These are phyloP conservation scores for Gymnopithys bicolor DNA, from an alignment of 2,797 vertebrate genomes.

Conservation along the genomic window DNA sequence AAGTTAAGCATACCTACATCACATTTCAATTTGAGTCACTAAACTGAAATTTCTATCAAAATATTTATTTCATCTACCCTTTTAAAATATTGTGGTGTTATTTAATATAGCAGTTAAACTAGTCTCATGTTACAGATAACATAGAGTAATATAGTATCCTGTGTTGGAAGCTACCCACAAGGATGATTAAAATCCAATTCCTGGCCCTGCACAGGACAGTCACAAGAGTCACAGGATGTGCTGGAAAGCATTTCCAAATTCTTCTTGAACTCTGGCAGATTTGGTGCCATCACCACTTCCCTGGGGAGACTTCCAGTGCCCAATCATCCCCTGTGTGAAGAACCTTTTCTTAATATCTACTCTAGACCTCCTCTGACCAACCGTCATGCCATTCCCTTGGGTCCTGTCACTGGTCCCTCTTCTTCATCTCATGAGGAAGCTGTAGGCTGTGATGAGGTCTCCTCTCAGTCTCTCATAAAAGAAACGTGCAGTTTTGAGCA, in stretches of 20 bases:
- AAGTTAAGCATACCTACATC: neutral
- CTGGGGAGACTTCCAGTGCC: neutral
- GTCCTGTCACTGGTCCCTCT: neutral
- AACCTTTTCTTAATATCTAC: neutral
- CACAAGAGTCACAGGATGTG: no score
- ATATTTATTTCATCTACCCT: neutral
- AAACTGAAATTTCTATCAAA: neutral
- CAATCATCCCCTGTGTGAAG: accelerated
- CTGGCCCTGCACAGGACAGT: neutral
- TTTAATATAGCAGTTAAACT: neutral
- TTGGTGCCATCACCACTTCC: neutral
- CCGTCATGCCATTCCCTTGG: accelerated
- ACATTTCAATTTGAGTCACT: neutral
- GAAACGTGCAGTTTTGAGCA: neutral
- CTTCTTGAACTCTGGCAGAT: neutral
- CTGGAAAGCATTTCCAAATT: neutral
- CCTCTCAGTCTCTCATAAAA: neutral
- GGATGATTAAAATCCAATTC: neutral
- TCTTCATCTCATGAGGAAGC: neutral
- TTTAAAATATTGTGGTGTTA: neutral
- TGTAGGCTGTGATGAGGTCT: neutral
- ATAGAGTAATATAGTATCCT: neutral
- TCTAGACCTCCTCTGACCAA: neutral
- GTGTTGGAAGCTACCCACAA: neutral
- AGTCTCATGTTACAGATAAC: neutral